Percentiles rank a stretch among this genome's conserved stretches.
Conservation (phyloP, 2,797 vertebrate species). For the Mormyrus proboscirostris region DNA sequence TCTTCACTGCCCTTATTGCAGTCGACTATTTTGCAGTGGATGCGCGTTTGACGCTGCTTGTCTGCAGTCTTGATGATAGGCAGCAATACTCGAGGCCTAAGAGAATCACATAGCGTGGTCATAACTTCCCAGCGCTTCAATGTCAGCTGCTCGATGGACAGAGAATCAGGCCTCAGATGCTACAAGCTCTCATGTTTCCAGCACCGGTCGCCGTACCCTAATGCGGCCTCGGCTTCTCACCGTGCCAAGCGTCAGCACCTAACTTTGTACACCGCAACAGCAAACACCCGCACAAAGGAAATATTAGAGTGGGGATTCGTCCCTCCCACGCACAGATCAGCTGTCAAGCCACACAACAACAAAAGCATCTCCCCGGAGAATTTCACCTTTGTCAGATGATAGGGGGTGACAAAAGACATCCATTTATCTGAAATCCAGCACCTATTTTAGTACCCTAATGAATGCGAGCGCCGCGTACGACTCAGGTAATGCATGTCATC, state of each 20-base stretch:
- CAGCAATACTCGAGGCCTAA: neutral
- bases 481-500: neutral
- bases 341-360: neutral
- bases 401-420: neutral
- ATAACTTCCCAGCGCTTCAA: neutral
- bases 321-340: neutral
- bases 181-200: neutral
- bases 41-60: neutral
- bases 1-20: neutral
- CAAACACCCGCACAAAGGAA: neutral
- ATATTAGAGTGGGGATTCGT: neutral
- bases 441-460: constrained; percentile 7
- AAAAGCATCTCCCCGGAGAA: constrained; percentile 1
- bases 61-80: neutral
- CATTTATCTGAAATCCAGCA: constrained; percentile 2
- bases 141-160: neutral
- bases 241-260: neutral
- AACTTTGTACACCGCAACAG: neutral
- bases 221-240: neutral
- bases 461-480: neutral
- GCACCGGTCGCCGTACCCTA: neutral
- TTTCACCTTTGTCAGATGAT: neutral
- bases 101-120: neutral
- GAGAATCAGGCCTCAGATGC: neutral
- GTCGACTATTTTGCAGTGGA: neutral